Base-by-base conservation (phyloP, 2,113 vertebrate species). In the Triplophysa dalaica region DNA sequence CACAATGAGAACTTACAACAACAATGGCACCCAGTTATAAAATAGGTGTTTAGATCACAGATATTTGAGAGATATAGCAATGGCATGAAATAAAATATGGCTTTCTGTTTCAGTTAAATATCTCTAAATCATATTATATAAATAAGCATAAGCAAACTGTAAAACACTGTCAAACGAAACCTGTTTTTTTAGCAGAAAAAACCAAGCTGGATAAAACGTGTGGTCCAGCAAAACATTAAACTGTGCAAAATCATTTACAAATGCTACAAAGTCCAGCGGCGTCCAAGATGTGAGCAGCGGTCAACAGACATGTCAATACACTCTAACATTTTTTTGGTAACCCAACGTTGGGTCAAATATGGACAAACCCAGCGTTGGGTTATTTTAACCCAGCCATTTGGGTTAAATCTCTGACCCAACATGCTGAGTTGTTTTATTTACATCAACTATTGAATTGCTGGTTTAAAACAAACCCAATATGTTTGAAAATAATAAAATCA, bases 271-370 rank as follows among this genome's bases (percentile, higher is more conserved):
- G 70, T 74, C 70, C 14, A 22, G 54, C 13, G 4, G n/a, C 10
- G 13, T 73, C 7, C 33, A 60, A 41, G 29, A 43, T 29, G 2
- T 74, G n/a, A 74, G 22, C n/a, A 17, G 22, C 54, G 24, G 54
- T 74, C 70, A 74, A 60, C 33, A 16, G 70, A 74, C 60, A 73
- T 33, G 54, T 61, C 33, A 43, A 21, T 73, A 73, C 61, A 73
- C 61, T 74, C 12, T 0, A 60, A 43, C n/a, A 14, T n/a, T 24
- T 24, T 24, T 24, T 24, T 24, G 24, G 2, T 24, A 24, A 24
- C 24, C 24, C 2, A 24, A 24, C 24, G 24, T 24, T 24, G n/a
- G n/a, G n/a, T n/a, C n/a, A n/a, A n/a, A n/a, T n/a, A n/a, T n/a
- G n/a, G n/a, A n/a, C n/a, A n/a, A 24, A 24, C 24, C 24, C 2